phyloP scores from a whole-genome alignment of 2,797 vertebrate species.

The Siniperca undulata region DNA sequence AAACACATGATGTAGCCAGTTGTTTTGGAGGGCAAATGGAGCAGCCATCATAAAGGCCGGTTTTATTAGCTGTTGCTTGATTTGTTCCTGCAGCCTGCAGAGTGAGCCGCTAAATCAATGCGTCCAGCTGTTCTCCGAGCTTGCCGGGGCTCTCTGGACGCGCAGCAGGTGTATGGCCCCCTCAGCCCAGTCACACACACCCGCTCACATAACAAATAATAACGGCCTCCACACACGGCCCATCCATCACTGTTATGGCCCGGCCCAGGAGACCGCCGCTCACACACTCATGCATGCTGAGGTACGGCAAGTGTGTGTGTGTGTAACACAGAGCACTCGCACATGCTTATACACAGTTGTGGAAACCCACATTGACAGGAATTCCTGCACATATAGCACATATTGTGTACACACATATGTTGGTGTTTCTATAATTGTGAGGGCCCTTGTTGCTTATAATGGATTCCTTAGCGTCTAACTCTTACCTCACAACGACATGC shows the following conservation, averaged over 20 bases:
- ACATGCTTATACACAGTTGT: slow-evolving; percentile 51
- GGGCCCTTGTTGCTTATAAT: slow-evolving; percentile 11
- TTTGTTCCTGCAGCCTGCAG: slow-evolving; percentile 95
- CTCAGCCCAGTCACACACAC: slow-evolving; percentile 89
- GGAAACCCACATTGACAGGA: slow-evolving; percentile 65
- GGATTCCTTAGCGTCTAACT: slow-evolving; percentile 8
- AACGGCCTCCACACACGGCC: slow-evolving; percentile 93
- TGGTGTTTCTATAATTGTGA: slow-evolving; percentile 24
- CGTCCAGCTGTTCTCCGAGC: slow-evolving; percentile 93
- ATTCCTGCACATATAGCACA: slow-evolving; percentile 50
- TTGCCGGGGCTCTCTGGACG: slow-evolving; percentile 86
- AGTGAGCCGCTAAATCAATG: slow-evolving; percentile 96
- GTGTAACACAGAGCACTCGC: slow-evolving; percentile 37
- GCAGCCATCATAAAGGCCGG: slow-evolving; percentile 90
- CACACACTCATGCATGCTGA: slow-evolving; percentile 70
- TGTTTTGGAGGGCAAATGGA: slow-evolving; percentile 89
- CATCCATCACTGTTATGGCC: slow-evolving; percentile 96
- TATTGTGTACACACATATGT: slow-evolving; percentile 7
- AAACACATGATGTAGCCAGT: slow-evolving; percentile 98
- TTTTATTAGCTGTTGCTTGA: slow-evolving; percentile 99
- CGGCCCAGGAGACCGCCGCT: slow-evolving; percentile 85
- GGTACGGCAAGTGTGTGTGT: slow-evolving; percentile 28
- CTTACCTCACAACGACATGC: neutral
- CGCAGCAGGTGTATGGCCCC: slow-evolving; percentile 97
- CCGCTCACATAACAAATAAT: slow-evolving; percentile 96